Evolutionary conservation across 1,140 invertebrate genomes (phyloP).

Genomic region (Bombus impatiens): DNA sequence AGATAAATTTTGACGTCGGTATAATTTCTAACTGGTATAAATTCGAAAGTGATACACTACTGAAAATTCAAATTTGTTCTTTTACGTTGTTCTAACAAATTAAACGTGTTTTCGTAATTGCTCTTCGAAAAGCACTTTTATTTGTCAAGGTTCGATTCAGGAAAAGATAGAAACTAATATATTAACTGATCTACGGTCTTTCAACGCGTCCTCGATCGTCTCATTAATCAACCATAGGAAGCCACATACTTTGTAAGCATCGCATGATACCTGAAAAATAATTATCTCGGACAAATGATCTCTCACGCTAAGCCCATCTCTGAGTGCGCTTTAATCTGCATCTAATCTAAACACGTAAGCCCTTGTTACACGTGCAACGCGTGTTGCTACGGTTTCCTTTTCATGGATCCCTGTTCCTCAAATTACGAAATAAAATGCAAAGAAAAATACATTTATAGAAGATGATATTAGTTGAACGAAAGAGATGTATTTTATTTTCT

Average conservation of each 20-base stretch:
- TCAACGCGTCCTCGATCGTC: not conserved
- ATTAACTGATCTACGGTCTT: not conserved
- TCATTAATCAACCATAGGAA: conserved; percentile 52
- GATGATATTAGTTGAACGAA: not conserved
- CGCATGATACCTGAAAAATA: conserved; percentile 56
- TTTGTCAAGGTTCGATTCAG: no score
- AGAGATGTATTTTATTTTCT: not conserved
- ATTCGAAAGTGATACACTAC: not conserved
- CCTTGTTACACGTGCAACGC: conserved; percentile 24
- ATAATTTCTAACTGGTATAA: not conserved
- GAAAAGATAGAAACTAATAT: not conserved
- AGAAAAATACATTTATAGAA: not conserved
- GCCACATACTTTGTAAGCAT: conserved; percentile 42
- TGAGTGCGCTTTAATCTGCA: conserved; percentile 41
- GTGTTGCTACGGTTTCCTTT: not conserved
- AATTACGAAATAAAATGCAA: not conserved
- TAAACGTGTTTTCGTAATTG: not conserved
- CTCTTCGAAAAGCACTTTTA: not conserved
- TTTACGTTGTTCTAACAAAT: not conserved
- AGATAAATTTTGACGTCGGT: not conserved
- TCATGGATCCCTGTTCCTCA: not conserved
- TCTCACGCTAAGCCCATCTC: conserved; percentile 58
- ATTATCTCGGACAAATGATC: conserved; percentile 65
- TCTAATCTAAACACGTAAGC: conserved; percentile 58
- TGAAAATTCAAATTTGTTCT: not conserved